A percentile compares a stretch with the other conserved stretches of the same genome.
phyloP scores from a whole-genome alignment of 2,797 vertebrate species.

The Sebastes diaconus region DNA sequence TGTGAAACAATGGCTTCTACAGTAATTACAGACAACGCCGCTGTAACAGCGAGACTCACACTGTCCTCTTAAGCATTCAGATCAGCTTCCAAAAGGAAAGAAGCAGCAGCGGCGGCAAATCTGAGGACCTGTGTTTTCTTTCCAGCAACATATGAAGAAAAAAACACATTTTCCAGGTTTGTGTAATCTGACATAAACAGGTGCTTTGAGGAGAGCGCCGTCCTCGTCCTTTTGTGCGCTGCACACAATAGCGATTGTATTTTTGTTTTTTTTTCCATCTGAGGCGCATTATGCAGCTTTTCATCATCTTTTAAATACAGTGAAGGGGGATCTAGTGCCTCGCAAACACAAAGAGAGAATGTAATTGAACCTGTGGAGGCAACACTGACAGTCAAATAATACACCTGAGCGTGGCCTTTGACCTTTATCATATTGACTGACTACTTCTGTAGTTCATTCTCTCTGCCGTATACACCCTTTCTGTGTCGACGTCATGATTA shows the following conservation, averaged over 20 bases:
- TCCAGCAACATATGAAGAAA: constrained; percentile 26
- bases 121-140: constrained; percentile 34
- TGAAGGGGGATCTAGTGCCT: constrained; percentile 30
- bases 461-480: background rate
- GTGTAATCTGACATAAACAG: constrained; percentile 72
- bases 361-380: constrained; percentile 25
- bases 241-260: constrained; percentile 62
- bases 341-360: background rate
- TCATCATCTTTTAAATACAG: constrained; percentile 47
- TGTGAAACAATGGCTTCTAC: constrained; percentile 52
- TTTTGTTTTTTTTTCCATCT: constrained; percentile 12
- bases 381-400: constrained; percentile 21
- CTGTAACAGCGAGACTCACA: constrained; percentile 24
- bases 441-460: constrained; percentile 19
- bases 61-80: constrained; percentile 36
- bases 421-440: background rate
- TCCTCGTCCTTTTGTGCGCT: constrained; percentile 32
- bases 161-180: constrained; percentile 41
- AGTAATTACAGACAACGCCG: constrained; percentile 53
- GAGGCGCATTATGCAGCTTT: constrained; percentile 34
- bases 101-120: background rate
- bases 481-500: no score
- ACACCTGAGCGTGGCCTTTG: constrained; percentile 9
- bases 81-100: constrained; percentile 34
- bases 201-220: constrained; percentile 21